Base-by-base conservation (phyloP, 2,888 invertebrate species). In the Tachina fera region DNA sequence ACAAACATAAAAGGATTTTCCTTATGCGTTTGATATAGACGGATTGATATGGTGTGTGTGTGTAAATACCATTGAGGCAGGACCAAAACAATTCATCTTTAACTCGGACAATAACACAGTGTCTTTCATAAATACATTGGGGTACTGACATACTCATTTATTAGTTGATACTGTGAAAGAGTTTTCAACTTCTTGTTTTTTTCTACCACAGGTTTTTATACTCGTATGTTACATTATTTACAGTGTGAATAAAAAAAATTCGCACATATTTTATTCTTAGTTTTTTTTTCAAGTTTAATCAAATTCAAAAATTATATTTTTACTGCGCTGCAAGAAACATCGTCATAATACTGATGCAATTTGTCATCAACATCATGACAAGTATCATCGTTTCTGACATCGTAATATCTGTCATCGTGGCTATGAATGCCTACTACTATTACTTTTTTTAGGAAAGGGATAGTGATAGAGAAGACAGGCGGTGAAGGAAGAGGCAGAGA, bases 81-180 rank as follows among this genome's bases (percentile, higher is more conserved):
- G 45, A 56, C 45, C 43, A 16, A 61, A 74, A 51, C 83, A 77
- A 74, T 78, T 61, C 68, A 78, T 74, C 61, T 58, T 39, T 67
- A 74, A 61, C 47, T 70, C 68, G 61, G 56, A 53, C 77, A 60
- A n/a, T 51, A 45, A 19, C 19, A 60, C 14, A 13, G n/a, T 58
- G 58, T 58, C 9, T 45, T 78, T 78, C 67, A 74, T 74, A 78
- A 75, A 78, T 63, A 14, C 16, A 68, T 19, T 51, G 10, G 16
- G 22, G 58, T 14, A 43, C 47, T 3, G 56, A 31, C 43, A 51
- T n/a, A 68, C 19, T 70, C 5, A 39, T 22, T 56, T 68, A 16
- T 68, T 51, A 16, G 56, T 60, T 65, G 31, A 31, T 31, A 6
- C 31, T 31, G 31, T 31, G 6, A 31, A 31, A 31, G 31, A 31